These are phyloP conservation scores for Agrotis segetum DNA, from an alignment of 2,888 invertebrate genomes.

Conservation along the genomic window DNA sequence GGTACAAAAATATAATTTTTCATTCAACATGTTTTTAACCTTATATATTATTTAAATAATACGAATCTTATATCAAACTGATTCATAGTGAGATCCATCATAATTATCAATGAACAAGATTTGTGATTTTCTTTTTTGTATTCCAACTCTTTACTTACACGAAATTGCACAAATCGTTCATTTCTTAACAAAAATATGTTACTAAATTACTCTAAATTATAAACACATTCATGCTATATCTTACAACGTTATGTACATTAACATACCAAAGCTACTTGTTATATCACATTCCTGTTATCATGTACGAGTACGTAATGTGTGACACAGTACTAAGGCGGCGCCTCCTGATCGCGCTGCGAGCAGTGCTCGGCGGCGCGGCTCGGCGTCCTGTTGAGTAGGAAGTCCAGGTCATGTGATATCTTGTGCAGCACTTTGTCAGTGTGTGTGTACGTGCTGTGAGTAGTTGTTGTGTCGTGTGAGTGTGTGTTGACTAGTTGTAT, in stretches of 20 bases:
- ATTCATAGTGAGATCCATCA: constrained; percentile 2
- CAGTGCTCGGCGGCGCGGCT: constrained; percentile 68
- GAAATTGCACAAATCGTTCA: neutral
- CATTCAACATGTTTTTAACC: neutral
- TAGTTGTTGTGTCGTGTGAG: constrained; percentile 80
- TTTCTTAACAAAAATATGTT: constrained; percentile 7
- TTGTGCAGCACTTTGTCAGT: constrained; percentile 94
- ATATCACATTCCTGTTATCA: constrained; percentile 83
- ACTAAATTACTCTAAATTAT: neutral
- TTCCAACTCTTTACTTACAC: neutral
- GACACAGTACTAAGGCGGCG: constrained; percentile 79
- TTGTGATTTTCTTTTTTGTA: no score
- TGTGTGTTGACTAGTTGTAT: constrained; percentile 83
- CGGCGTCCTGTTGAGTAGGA: constrained; percentile 93
- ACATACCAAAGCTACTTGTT: constrained; percentile 63
- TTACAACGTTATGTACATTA: constrained; percentile 36
- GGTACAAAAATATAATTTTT: constrained; percentile 40
- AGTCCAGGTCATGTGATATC: constrained; percentile 96
- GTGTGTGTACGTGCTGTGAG: constrained; percentile 81
- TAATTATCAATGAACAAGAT: neutral
- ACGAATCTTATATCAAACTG: neutral
- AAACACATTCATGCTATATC: neutral
- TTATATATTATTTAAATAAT: neutral
- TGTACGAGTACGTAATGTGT: constrained; percentile 70
- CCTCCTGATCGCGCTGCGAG: constrained; percentile 82